Evolutionary conservation across 2,113 vertebrate species (phyloP).

Genomic region (Pollimyrus isidori): DNA sequence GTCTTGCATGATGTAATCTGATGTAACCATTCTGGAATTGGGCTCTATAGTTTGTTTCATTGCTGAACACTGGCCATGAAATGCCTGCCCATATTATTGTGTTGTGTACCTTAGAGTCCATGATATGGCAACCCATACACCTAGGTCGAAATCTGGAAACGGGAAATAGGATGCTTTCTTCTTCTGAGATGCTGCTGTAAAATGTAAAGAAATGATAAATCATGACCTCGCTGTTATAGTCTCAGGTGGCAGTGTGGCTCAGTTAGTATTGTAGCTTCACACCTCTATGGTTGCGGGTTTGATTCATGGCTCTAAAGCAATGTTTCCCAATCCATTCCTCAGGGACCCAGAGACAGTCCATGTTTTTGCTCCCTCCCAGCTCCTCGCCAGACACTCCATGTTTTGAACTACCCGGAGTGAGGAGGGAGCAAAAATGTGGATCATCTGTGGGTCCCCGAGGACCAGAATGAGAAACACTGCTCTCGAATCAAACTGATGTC

Average conservation of each 20-base stretch:
- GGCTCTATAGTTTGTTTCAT: constrained; percentile 4
- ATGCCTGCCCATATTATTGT: background rate
- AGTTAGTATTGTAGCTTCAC: background rate
- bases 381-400: background rate
- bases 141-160: background rate
- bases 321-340: background rate
- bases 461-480: background rate
- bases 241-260: background rate
- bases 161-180: background rate
- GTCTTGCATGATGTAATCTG: constrained; percentile 22
- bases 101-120: background rate
- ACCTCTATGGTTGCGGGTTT: background rate
- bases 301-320: background rate
- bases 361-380: background rate
- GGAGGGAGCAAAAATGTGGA: background rate
- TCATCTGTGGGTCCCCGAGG: background rate
- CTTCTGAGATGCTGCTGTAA: background rate
- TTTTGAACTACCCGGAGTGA: background rate
- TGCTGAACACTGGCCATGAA: background rate
- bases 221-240: background rate
- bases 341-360: background rate
- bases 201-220: background rate
- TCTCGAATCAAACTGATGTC: background rate
- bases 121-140: background rate
- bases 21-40: constrained; percentile 19